These are phyloP conservation scores for Suncus etruscus DNA, from an alignment of 2,113 vertebrate species.

Conservation along the genomic window DNA sequence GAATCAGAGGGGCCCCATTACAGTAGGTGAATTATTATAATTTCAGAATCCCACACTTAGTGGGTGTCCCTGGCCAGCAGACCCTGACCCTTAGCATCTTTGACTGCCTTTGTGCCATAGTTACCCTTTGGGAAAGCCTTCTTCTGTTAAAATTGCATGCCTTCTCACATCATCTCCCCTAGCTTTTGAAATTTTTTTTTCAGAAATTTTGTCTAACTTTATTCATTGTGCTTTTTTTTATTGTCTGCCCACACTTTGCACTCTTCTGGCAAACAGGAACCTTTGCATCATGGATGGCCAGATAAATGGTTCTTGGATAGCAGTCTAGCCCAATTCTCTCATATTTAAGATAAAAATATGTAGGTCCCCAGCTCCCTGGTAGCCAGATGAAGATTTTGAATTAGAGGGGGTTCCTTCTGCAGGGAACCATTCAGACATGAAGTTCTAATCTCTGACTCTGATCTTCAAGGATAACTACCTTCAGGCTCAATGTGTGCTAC, in stretches of 20 bases:
- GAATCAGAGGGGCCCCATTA: background rate
- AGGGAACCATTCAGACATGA: no score
- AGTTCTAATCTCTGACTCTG: background rate
- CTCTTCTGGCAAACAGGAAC: background rate
- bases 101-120: background rate
- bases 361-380: background rate
- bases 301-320: no score
- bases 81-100: background rate
- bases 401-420: background rate
- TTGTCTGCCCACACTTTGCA: background rate
- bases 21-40: accelerated
- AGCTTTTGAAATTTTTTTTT: background rate
- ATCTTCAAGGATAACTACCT: background rate
- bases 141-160: background rate
- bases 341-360: background rate
- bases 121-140: background rate
- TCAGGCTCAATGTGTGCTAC: no score
- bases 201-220: background rate
- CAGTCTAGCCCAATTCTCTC: background rate
- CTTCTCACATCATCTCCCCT: background rate
- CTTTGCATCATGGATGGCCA: background rate
- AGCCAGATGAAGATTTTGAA: background rate
- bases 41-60: background rate
- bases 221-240: background rate
- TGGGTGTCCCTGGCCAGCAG: background rate